A percentile compares a stretch with the other conserved stretches of the same genome.
Evolutionary conservation across 2,113 vertebrate genomes (phyloP).

Genomic region (Craseonycteris thonglongyai): DNA sequence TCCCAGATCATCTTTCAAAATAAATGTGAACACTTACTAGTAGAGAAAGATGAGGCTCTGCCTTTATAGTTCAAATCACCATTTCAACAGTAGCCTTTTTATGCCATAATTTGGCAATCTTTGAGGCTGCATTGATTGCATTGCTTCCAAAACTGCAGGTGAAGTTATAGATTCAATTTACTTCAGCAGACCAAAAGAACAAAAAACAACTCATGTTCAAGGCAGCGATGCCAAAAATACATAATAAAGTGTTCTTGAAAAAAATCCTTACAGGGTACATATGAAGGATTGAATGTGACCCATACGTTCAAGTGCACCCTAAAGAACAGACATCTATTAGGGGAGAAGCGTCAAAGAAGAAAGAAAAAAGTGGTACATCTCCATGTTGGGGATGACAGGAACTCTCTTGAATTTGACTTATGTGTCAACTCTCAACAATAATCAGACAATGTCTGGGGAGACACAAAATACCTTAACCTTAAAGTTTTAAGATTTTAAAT

Average conservation of each 20-base stretch:
- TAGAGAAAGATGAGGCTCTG: not conserved
- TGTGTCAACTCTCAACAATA: not conserved
- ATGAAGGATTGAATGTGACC: not conserved
- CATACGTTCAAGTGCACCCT: not conserved
- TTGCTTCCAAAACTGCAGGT: not conserved
- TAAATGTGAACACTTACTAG: not conserved
- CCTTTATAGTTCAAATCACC: not conserved
- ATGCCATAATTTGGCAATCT: not conserved
- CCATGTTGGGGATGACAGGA: rapidly evolving
- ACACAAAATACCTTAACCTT: not conserved
- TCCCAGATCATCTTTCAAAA: not conserved
- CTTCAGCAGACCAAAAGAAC: not conserved
- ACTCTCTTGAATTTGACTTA: not conserved
- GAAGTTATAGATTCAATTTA: not conserved
- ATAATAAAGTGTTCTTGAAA: not conserved
- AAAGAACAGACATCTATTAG: not conserved
- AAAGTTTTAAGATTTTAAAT: not conserved
- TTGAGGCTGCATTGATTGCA: not conserved
- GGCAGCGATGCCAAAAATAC: too few species aligned
- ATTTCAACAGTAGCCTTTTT: not conserved
- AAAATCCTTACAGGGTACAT: not conserved
- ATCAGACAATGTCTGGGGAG: too few species aligned
- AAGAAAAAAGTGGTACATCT: not conserved
- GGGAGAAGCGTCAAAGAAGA: not conserved
- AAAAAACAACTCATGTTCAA: not conserved